Conservation (phyloP, 1,140 invertebrate species). For the Ceratina calcarata region DNA sequence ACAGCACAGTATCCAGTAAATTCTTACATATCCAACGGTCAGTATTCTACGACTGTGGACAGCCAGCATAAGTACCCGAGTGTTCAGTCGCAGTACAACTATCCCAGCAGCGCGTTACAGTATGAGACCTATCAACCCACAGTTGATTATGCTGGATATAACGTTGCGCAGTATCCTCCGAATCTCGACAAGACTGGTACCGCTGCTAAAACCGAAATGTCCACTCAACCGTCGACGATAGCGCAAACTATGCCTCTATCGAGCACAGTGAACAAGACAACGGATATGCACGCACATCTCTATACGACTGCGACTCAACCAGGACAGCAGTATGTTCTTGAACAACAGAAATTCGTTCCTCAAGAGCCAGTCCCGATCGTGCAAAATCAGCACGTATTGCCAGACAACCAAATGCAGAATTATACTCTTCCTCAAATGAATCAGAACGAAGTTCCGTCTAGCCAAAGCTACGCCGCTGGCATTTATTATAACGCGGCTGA, state of each 20-base stretch:
- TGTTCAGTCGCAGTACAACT: constrained; percentile 47
- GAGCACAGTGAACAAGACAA: constrained; percentile 15
- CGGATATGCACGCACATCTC: constrained; percentile 24
- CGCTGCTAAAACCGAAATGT: constrained; percentile 10
- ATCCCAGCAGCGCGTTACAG: constrained; percentile 38
- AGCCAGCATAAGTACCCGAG: constrained; percentile 49
- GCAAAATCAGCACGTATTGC: constrained; percentile 35
- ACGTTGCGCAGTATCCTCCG: constrained; percentile 37
- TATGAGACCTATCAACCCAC: constrained; percentile 51
- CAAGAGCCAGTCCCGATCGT: constrained; percentile 34
- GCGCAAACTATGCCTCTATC: constrained; percentile 19
- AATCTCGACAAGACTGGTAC: constrained; percentile 43
- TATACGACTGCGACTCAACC: constrained; percentile 32
- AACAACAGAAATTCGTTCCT: constrained; percentile 37
- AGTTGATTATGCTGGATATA: constrained; percentile 38
- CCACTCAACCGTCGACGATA: constrained; percentile 22
- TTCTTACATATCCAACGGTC: constrained; percentile 48
- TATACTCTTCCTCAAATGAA: constrained; percentile 41
- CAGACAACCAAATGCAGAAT: constrained; percentile 43
- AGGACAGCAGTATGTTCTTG: constrained; percentile 47
- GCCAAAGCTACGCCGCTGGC: constrained; percentile 29
- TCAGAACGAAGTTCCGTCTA: constrained; percentile 41
- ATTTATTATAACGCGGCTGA: constrained; percentile 54
- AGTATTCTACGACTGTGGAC: constrained; percentile 21
- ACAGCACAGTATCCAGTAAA: constrained; percentile 41